Evolutionary conservation across 2,113 vertebrate genomes (phyloP).

Genomic region (Campylorhamphus procurvoides): DNA sequence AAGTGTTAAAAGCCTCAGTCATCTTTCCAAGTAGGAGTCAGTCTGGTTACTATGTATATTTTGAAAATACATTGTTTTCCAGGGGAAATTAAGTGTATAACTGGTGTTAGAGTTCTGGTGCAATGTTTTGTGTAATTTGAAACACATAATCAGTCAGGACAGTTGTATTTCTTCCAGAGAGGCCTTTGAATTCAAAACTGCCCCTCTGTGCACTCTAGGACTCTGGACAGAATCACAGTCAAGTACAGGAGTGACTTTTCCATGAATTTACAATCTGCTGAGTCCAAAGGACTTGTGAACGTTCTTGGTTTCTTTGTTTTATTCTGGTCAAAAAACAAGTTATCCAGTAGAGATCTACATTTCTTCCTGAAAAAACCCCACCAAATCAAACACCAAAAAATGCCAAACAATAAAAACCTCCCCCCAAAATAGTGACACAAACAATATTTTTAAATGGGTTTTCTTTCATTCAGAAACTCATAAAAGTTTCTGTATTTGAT

Average conservation of each 20-base stretch:
- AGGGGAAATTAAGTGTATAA: background rate
- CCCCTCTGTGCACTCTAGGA: accelerated
- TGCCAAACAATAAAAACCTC: background rate
- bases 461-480: background rate
- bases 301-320: background rate
- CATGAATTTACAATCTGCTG: background rate
- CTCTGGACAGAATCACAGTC: background rate
- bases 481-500: background rate
- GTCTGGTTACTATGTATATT: background rate
- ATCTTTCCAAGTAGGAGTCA: background rate
- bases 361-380: background rate
- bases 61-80: background rate
- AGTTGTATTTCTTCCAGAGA: background rate
- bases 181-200: background rate
- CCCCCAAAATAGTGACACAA: background rate
- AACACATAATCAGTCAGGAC: accelerated
- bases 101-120: accelerated
- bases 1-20: accelerated
- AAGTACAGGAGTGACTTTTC: background rate
- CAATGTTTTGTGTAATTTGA: background rate
- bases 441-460: background rate
- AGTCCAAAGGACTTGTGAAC: background rate
- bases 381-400: background rate
- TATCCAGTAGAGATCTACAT: background rate
- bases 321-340: background rate